phyloP scores from a whole-genome alignment of 2,113 vertebrate species.

The Ammodramus savannarum region DNA sequence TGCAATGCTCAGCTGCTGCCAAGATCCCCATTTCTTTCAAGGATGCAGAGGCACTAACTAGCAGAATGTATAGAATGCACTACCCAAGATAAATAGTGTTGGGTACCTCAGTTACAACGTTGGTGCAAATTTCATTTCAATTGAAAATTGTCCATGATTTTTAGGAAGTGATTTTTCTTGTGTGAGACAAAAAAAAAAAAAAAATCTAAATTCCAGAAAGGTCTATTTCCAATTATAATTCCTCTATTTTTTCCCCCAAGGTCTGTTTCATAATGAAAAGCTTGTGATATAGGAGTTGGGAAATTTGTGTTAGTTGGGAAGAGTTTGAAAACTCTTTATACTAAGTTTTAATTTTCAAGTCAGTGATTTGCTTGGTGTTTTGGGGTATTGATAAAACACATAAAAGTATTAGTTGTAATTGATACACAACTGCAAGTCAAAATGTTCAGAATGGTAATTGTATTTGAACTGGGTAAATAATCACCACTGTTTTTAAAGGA shows the following conservation, averaged over 20 bases:
- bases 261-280: not conserved
- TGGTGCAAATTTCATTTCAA: not conserved
- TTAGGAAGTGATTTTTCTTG: not conserved
- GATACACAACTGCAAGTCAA: not conserved
- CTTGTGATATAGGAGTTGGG: not conserved
- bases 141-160: not conserved
- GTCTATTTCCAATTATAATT: not conserved
- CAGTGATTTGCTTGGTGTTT: not conserved
- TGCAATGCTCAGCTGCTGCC: not conserved
- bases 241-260: not conserved
- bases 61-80: not conserved
- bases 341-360: not conserved
- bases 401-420: not conserved
- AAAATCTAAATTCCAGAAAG: not conserved
- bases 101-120: rapidly evolving
- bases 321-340: not conserved
- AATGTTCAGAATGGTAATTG: not conserved
- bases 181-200: too few relatives aligned
- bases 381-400: not conserved
- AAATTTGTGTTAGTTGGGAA: not conserved
- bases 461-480: not conserved
- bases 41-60: not conserved
- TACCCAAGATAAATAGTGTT: not conserved
- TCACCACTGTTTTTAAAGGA: not conserved
- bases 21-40: not conserved